Conservation (phyloP, 2,888 invertebrate genomes). For the Drosophila birchii region DNA sequence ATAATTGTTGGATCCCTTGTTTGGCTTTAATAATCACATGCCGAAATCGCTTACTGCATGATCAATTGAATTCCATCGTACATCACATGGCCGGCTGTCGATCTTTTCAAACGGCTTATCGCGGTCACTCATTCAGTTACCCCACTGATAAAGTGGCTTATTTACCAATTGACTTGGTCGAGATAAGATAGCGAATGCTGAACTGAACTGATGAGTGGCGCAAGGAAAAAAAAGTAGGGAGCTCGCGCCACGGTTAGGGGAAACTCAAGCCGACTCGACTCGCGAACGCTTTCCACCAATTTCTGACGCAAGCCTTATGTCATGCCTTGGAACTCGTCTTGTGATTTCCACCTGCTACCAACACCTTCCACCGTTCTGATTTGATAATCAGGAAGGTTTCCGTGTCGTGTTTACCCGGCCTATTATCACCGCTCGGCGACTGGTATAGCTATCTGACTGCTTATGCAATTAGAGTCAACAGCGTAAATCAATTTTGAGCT, state of each 20-base stretch:
- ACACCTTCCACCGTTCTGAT: background rate
- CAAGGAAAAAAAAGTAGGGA: slow-evolving; percentile 28
- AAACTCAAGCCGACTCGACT: slow-evolving; percentile 2
- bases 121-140: slow-evolving; percentile 50
- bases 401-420: slow-evolving; percentile 24
- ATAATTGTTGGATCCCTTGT: slow-evolving; percentile 4
- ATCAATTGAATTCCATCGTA: slow-evolving; percentile 46
- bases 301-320: slow-evolving; percentile 68
- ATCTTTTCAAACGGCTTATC: slow-evolving; percentile 52
- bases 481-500: slow-evolving; percentile 42
- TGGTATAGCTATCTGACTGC: slow-evolving; percentile 18
- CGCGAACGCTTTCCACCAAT: slow-evolving; percentile 2
- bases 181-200: slow-evolving; percentile 60
- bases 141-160: slow-evolving; percentile 65
- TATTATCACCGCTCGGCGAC: slow-evolving; percentile 26
- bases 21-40: slow-evolving; percentile 71
- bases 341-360: slow-evolving; percentile 50
- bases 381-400: slow-evolving; percentile 10
- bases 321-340: slow-evolving; percentile 61
- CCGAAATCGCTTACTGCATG: slow-evolving; percentile 44
- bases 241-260: slow-evolving; percentile 50
- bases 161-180: slow-evolving; percentile 68
- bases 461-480: slow-evolving; percentile 46
- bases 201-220: slow-evolving; percentile 19
- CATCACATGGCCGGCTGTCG: slow-evolving; percentile 64